phyloP scores from a whole-genome alignment of 2,797 vertebrate species.

The Pseudochirops corinnae region DNA sequence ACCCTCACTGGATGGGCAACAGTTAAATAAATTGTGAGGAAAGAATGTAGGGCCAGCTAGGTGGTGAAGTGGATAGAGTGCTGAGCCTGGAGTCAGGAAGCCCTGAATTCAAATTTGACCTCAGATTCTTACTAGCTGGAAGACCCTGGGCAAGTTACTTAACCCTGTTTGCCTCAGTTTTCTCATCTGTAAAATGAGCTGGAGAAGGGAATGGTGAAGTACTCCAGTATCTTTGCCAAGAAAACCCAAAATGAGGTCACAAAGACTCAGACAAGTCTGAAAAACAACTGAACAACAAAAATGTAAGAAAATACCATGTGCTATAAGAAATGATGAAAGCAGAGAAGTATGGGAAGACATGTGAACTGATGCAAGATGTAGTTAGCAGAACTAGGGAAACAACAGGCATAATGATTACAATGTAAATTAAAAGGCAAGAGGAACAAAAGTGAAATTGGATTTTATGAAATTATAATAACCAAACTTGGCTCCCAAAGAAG shows the following conservation, averaged over 20 bases:
- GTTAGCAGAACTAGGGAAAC: not conserved
- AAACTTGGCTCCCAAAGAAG: not conserved
- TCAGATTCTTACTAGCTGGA: slow-evolving; percentile 28
- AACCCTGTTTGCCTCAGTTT: not conserved
- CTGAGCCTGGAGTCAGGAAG: not conserved
- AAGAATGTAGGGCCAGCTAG: not conserved
- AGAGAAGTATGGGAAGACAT: not conserved
- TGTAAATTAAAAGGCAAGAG: not conserved
- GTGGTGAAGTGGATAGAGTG: not conserved
- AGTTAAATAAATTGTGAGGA: not conserved
- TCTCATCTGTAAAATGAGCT: not conserved
- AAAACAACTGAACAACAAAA: not conserved
- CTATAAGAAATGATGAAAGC: not conserved
- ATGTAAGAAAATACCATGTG: not conserved
- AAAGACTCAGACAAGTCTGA: not conserved
- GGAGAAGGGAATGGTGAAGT: not conserved
- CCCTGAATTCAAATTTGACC: not conserved
- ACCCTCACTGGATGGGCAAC: not conserved
- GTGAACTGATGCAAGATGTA: not conserved
- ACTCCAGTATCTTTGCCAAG: not conserved
- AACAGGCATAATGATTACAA: not conserved
- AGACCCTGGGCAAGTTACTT: not conserved
- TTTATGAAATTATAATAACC: not conserved
- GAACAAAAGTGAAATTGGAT: not conserved
- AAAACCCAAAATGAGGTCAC: not conserved